phyloP scores from a whole-genome alignment of 2,113 vertebrate species.

The Campylorhamphus procurvoides region DNA sequence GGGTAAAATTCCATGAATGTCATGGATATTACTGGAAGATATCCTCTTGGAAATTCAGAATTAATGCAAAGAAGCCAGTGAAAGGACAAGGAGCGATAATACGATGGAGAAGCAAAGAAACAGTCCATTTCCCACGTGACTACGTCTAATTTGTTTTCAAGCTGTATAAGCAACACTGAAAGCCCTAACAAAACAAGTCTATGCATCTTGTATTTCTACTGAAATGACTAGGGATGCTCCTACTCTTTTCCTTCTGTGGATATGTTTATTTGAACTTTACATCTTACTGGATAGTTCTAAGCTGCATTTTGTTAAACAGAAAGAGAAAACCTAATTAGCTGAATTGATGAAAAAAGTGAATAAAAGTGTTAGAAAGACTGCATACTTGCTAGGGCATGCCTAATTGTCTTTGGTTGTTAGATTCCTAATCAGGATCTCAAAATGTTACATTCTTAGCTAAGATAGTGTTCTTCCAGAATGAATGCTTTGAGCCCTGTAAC shows the following conservation, averaged over 20 bases:
- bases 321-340: not conserved
- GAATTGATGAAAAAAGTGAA: not conserved
- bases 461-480: not conserved
- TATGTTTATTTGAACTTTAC: not conserved
- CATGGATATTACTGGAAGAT: not conserved
- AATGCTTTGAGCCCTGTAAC: not conserved
- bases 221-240: not conserved
- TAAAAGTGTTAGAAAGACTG: not conserved
- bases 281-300: not conserved
- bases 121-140: not conserved
- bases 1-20: not conserved
- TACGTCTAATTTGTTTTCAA: not conserved
- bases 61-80: not conserved
- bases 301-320: not conserved
- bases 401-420: not conserved
- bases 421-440: not conserved
- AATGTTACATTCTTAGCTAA: not conserved
- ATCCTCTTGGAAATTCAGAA: not conserved
- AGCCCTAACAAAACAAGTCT: not conserved
- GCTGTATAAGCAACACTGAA: not conserved
- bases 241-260: not conserved
- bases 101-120: not conserved
- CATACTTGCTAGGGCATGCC: not conserved
- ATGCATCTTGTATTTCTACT: accelerated
- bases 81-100: not conserved